Conservation (phyloP, 2,797 vertebrate species). For the Sebastes minor region DNA sequence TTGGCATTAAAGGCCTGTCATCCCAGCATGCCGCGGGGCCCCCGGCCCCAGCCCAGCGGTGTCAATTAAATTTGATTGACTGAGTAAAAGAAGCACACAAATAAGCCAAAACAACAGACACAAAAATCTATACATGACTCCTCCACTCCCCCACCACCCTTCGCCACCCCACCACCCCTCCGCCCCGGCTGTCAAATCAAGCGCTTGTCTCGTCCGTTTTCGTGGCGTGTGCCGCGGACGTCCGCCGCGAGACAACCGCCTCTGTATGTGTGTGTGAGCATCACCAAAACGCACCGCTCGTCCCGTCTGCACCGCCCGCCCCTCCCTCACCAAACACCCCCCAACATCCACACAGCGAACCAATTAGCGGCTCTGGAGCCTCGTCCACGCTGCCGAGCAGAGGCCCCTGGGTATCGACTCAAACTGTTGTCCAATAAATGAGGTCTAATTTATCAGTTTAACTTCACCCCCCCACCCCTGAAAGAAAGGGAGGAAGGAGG, state of each 20-base stretch:
- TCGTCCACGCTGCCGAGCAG: conserved; percentile 68
- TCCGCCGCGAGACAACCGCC: conserved; percentile 32
- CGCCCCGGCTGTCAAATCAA: conserved; percentile 91
- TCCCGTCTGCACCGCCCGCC: conserved; percentile 78
- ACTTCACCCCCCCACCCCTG: conserved; percentile 85
- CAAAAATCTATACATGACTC: conserved; percentile 99
- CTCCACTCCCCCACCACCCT: conserved; percentile 86
- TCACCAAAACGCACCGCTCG: conserved; percentile 62
- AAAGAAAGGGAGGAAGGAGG: conserved; percentile 65
- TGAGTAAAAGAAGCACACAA: conserved; percentile 98
- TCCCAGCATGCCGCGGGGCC: conserved; percentile 80
- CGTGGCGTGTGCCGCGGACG: conserved; percentile 73
- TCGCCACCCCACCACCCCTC: conserved; percentile 88
- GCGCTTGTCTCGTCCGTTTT: conserved; percentile 92
- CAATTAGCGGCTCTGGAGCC: conserved; percentile 92
- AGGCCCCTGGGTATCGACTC: conserved; percentile 91
- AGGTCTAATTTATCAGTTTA: conserved; percentile 99
- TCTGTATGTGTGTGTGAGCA: conserved; percentile 6
- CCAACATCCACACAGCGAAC: conserved; percentile 86
- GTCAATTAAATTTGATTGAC: conserved; percentile 99
- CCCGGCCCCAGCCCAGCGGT: conserved; percentile 94
- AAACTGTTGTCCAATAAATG: conserved; percentile 96
- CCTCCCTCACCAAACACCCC: conserved; percentile 84
- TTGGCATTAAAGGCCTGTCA: conserved; percentile 97
- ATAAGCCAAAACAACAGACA: conserved; percentile 99